These are phyloP conservation scores for Pipra filicauda DNA, from an alignment of 2,113 vertebrate genomes.

Conservation along the genomic window DNA sequence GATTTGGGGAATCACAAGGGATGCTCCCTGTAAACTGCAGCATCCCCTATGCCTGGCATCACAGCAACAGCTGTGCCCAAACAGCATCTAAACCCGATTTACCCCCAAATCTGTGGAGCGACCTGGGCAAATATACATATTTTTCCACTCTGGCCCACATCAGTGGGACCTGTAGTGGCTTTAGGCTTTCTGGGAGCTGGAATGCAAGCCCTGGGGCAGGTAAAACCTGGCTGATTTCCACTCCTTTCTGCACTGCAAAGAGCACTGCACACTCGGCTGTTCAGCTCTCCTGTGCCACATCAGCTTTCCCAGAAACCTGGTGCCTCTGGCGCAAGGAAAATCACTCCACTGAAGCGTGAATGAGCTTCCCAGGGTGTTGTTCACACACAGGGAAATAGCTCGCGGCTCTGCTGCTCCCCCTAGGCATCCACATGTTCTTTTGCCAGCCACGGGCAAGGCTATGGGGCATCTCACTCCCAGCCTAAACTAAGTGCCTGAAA, in stretches of 20 bases:
- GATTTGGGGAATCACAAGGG: not conserved
- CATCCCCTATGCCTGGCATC: not conserved
- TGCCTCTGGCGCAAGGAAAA: accelerated
- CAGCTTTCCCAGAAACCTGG: accelerated
- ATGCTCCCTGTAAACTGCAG: not conserved
- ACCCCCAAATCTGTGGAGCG: accelerated
- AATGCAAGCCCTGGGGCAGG: not conserved
- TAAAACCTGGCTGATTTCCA: not conserved
- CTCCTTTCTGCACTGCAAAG: not conserved
- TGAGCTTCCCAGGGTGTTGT: not conserved
- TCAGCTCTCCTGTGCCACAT: not conserved
- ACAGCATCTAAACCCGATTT: not conserved
- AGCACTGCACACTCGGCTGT: accelerated
- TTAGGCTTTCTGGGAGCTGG: not conserved
- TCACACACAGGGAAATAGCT: accelerated
- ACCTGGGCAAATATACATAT: accelerated
- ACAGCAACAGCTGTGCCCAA: accelerated
- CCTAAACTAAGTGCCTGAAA: not conserved
- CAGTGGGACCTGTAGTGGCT: not conserved
- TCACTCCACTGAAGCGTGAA: accelerated
- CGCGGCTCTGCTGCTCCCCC: too few species aligned
- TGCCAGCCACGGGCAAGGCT: not conserved
- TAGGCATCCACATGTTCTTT: not conserved
- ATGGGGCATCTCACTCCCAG: not conserved
- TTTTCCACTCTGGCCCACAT: not conserved